Percentiles rank a stretch among this genome's conserved stretches.
These are phyloP conservation scores for Carposina sasakii DNA, from an alignment of 1,140 invertebrate species.

Conservation along the genomic window DNA sequence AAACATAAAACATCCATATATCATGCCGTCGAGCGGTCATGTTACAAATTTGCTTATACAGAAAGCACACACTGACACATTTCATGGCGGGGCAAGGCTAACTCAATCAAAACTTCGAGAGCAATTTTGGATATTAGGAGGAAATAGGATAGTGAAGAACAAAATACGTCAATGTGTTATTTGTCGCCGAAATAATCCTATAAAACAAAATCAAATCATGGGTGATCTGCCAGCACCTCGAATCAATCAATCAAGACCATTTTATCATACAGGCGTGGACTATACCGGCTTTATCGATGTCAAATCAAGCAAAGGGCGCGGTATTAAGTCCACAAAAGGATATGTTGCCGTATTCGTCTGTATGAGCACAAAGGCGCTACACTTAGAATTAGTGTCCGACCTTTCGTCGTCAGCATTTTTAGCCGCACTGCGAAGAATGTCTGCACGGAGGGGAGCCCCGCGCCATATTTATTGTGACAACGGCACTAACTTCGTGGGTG, in stretches of 20 bases:
- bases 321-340: conserved; percentile 22
- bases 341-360: conserved; percentile 52
- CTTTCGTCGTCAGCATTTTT: conserved; percentile 48
- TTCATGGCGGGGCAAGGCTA: conserved; percentile 24
- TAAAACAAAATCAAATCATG: conserved; percentile 23
- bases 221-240: conserved; percentile 24
- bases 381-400: conserved; percentile 50
- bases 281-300: conserved; percentile 31
- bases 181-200: conserved; percentile 13
- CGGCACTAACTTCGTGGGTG: conserved; percentile 3
- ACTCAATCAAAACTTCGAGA: conserved; percentile 11
- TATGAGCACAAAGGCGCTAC: conserved; percentile 44
- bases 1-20: neutral
- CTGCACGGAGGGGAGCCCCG: neutral
- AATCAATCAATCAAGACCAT: conserved; percentile 12
- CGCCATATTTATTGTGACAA: conserved; percentile 6
- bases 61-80: conserved; percentile 5
- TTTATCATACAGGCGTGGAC: conserved; percentile 28
- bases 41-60: conserved; percentile 10
- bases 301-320: neutral
- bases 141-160: conserved; percentile 16
- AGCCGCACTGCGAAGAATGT: conserved; percentile 42
- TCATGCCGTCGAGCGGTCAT: neutral
- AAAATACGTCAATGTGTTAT: conserved; percentile 10
- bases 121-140: conserved; percentile 30